Base-by-base conservation (phyloP, 2,113 vertebrate species). In the Tretioscincus oriximinensis region DNA sequence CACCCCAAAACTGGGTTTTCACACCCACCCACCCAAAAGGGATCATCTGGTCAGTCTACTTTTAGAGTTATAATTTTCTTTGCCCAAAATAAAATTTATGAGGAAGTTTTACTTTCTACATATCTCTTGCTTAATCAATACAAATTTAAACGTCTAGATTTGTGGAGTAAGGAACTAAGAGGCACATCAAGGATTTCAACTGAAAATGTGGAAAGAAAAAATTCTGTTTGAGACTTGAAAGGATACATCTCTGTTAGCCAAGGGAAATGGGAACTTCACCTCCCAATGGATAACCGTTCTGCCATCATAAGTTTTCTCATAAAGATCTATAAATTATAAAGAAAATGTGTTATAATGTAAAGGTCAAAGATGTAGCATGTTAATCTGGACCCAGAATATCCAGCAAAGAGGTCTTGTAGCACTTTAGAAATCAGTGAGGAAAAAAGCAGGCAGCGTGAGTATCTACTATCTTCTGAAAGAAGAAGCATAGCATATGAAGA, bases 221-320 rank as follows among this genome's bases (percentile, higher is more conserved):
- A 1, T 63, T 18, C 35, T 84, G 76, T 24, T 65, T 64, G 85
- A 80, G 66, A 1, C 35, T 51, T 73, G 28, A 91, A 97, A 98
- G 97, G 98, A 99, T 99, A 99, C 98, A 35, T 99, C 98, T 93
- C 98, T 95, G 94, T 98, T 97, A 26, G 96, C 96, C 87, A 99
- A 84, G 47, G 96, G 96, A 35, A 98, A 96, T 0, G 98, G 97
- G 93, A 97, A 99, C 70, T 97, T 97, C 81, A 99, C 96, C 88
- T 98, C 95, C 98, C 97, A 98, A 95, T 98, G 98, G 82, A 98
- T 95, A 2, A 95, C 92, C 1, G 77, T 91, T 87, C 96, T 88
- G 79, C 95, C 96, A 29, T 88, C 77, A 1, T 90, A 93, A 47
- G 94, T 95, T 66, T 94, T 84, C 88, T 98, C 96, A 76, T 92